Base-by-base conservation (phyloP, 2,888 invertebrate species). In the Cerastis rubricosa region DNA sequence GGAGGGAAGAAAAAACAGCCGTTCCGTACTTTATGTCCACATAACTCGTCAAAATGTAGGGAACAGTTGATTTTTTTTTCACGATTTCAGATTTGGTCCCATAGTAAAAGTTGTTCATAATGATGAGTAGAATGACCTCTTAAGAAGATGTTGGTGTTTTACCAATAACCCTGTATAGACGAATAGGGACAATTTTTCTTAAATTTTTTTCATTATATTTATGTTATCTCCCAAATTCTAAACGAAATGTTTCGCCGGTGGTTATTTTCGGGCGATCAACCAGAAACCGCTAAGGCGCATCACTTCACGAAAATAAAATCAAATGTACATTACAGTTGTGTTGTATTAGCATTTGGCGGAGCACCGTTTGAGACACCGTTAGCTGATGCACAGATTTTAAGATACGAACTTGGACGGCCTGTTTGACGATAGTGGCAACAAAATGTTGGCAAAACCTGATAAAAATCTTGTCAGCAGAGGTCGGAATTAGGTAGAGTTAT, bases 261-360 rank as follows among this genome's bases (percentile, higher is more conserved):
- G 5, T 35, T 9, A 47, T 74, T 66, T 64, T 43, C 29, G 67
- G 35, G 25, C 68, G 29, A 72, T 83, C 45, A 51, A 49, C 61
- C 47, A 65, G 25, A 57, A 84, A 79, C 80, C 70, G 66, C 74
- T 79, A 45, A 66, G 35, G 29, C 22, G 17, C 65, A 70, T 49
- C n/a, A 19, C 66, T 63, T 59, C 80, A 57, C 74, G 66, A 64
- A 71, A 82, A 82, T 63, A 74, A 73, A 79, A 79, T 76, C 71
- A 61, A 83, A 85, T 73, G 71, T 66, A 65, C 61, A 68, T 54
- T 79, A 85, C 84, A 73, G 84, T 84, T 84, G 63, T 63, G 9
- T 70, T 70, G 76, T 64, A 73, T 76, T 70, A 74, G 74, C 72
- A 65, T 74, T 75, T 76, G 29, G 40, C 1, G 47, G 22, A 72